Evolutionary conservation across 2,888 invertebrate genomes (phyloP).

Genomic region (Cryptops parisi): DNA sequence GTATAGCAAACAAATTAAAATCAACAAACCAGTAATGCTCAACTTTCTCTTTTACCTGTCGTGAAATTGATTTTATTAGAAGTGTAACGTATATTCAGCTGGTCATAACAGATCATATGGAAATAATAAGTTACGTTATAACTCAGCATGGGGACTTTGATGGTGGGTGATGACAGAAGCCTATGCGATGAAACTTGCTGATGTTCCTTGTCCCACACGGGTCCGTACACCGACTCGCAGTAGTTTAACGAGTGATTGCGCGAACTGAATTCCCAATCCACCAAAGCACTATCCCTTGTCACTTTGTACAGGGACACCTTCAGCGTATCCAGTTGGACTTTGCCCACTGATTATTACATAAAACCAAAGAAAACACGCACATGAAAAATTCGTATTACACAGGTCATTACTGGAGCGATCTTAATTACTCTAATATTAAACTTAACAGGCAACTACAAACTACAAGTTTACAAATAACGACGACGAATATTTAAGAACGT

Average conservation of each 20-base stretch:
- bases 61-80: conserved; percentile 16
- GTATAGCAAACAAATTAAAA: too few species aligned
- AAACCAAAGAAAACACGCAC: too few species aligned
- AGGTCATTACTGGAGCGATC: too few species aligned
- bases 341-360: too few species aligned
- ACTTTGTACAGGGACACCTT: conserved; percentile 14
- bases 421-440: too few species aligned
- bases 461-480: too few species aligned
- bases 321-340: neutral
- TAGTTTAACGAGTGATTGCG: conserved; percentile 2
- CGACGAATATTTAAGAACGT: too few species aligned
- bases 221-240: conserved; percentile 14
- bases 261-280: conserved; percentile 15
- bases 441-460: too few species aligned
- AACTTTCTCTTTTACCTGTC: conserved; percentile 6
- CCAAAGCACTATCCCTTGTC: conserved; percentile 9
- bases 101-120: conserved; percentile 15
- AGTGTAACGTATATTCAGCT: conserved; percentile 3
- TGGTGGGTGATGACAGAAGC: conserved; percentile 6
- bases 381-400: too few species aligned
- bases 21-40: neutral
- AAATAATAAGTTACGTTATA: conserved; percentile 15
- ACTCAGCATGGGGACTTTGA: conserved; percentile 9
- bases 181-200: conserved; percentile 9
- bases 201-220: conserved; percentile 3